phyloP scores from a whole-genome alignment of 2,888 invertebrate species.

The Plemyria rubiginata region DNA sequence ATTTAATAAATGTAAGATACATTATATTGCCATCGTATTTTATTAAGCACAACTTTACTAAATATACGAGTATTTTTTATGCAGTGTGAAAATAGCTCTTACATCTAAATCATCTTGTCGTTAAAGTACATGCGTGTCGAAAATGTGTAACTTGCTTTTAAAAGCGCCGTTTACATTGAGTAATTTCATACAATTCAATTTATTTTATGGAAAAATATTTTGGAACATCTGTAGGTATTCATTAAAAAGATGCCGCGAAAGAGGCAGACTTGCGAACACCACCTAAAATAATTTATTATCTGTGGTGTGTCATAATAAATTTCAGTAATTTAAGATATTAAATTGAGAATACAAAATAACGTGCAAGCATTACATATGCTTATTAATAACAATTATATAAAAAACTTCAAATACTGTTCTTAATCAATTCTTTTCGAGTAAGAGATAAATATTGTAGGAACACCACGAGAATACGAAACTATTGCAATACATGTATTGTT shows the following conservation, averaged over 20 bases:
- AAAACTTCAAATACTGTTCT: constrained; percentile 54
- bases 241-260: not conserved
- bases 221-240: not conserved
- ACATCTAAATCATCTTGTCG: constrained; percentile 69
- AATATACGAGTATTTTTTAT: not conserved
- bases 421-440: constrained; percentile 33
- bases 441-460: constrained; percentile 5
- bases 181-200: not conserved
- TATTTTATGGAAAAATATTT: constrained; percentile 3
- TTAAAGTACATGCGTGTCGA: constrained; percentile 39
- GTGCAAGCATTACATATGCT: constrained; percentile 57
- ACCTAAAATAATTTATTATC: constrained; percentile 25
- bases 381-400: constrained; percentile 52
- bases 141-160: constrained; percentile 11
- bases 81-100: constrained; percentile 53
- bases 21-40: constrained; percentile 3
- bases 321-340: constrained; percentile 7
- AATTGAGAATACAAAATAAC: constrained; percentile 41
- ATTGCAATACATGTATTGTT: constrained; percentile 24
- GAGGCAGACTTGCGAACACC: constrained; percentile 10
- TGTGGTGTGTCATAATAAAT: constrained; percentile 13
- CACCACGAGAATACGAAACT: not conserved
- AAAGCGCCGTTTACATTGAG: constrained; percentile 12
- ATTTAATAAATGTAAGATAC: constrained; percentile 4
- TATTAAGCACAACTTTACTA: constrained; percentile 3